Conservation (phyloP, 23 tunicate species). For the Trididemnum miniatum region DNA sequence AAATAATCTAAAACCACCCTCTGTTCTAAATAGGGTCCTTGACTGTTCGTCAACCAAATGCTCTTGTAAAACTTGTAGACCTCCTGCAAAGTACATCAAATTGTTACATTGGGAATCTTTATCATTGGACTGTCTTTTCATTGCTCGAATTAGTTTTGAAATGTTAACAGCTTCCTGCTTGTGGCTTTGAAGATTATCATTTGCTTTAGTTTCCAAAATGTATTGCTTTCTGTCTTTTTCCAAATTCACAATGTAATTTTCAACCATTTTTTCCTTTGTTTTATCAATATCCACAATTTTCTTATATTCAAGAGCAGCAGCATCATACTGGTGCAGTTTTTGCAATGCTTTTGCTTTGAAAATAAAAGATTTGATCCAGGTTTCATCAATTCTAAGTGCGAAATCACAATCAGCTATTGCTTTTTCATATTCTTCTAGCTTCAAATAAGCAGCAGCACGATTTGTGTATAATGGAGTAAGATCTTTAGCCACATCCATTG, state of each 20-base stretch:
- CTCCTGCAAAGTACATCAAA: conserved; percentile 70
- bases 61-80: conserved; percentile 49
- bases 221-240: conserved; percentile 36
- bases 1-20: conserved; percentile 73
- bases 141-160: conserved; percentile 44
- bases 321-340: conserved; percentile 43
- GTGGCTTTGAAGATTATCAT: conserved; percentile 27
- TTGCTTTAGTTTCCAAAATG: conserved; percentile 42
- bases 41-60: conserved; percentile 40
- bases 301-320: conserved; percentile 50
- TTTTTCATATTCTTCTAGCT: conserved; percentile 52
- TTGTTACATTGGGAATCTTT: conserved; percentile 25
- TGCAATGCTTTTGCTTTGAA: conserved; percentile 70
- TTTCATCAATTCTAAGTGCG: conserved; percentile 72
- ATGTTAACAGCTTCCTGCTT: conserved; percentile 40
- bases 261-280: conserved; percentile 51
- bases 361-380: conserved; percentile 74
- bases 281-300: conserved; percentile 49
- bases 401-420: conserved; percentile 88
- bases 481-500: conserved; percentile 64
- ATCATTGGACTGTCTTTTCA: conserved; percentile 21
- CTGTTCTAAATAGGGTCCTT: conserved; percentile 68
- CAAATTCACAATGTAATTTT: conserved; percentile 38
- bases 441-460: conserved; percentile 71
- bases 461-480: conserved; percentile 79